Evolutionary conservation across 2,113 vertebrate genomes (phyloP).

Genomic region (Lepidothrix coronata): DNA sequence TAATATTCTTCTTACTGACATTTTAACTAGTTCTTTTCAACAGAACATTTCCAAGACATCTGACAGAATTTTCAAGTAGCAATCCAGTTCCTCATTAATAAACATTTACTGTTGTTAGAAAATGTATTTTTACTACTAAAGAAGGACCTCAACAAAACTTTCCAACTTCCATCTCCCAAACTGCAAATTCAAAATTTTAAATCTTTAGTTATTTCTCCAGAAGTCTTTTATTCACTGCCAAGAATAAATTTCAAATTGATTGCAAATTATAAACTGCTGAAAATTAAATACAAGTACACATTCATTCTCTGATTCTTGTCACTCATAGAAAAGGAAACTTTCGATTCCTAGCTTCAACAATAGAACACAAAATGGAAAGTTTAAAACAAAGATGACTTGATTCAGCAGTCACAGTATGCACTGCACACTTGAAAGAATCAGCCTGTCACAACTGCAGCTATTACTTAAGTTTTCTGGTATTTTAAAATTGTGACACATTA

Average conservation of each 20-base stretch:
- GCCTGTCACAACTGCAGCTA: not conserved
- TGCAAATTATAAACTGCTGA: not conserved
- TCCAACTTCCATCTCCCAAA: not conserved
- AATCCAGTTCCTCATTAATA: not conserved
- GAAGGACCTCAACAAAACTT: not conserved
- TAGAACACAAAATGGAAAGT: not conserved
- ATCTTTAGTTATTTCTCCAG: not conserved
- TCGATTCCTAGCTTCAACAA: constrained; percentile 2
- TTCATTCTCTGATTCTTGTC: not conserved
- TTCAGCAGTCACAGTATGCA: not conserved
- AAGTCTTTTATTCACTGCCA: not conserved
- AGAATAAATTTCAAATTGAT: not conserved
- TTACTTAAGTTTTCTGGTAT: not conserved
- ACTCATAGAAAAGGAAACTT: not conserved
- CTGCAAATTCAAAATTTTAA: not conserved
- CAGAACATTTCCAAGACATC: not conserved
- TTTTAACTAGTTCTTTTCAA: not conserved
- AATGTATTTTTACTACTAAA: not conserved
- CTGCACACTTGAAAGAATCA: not conserved
- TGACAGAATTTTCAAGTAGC: not conserved
- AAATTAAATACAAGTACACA: not conserved
- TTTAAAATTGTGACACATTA: not conserved
- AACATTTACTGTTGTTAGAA: not conserved
- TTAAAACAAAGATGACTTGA: not conserved
- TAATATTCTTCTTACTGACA: not conserved